Conservation (phyloP, 2,888 invertebrate genomes). For the Heliconius aoede region DNA sequence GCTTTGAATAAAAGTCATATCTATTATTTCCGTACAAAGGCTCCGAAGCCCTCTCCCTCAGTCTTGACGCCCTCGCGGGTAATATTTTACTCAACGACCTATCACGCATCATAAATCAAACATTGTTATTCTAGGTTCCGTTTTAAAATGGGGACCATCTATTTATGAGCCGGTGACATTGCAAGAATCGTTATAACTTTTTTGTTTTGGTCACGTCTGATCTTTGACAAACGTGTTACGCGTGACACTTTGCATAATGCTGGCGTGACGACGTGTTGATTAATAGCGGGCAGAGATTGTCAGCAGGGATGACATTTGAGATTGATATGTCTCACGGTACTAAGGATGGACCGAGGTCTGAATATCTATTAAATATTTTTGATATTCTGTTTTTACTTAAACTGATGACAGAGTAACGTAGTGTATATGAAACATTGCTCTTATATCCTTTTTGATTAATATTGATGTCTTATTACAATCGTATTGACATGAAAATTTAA, state of each 20-base stretch:
- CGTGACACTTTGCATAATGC: conserved; percentile 36
- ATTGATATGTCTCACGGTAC: conserved; percentile 23
- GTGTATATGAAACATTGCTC: too few species aligned
- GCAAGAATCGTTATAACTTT: conserved; percentile 55
- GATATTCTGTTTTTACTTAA: background rate
- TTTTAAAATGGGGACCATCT: conserved; percentile 63
- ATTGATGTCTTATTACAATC: background rate
- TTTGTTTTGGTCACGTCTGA: conserved; percentile 53
- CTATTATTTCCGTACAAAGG: conserved; percentile 27
- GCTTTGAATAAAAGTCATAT: conserved; percentile 34
- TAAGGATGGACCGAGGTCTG: background rate
- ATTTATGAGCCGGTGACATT: conserved; percentile 73
- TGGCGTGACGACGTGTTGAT: conserved; percentile 41
- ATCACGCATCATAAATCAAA: conserved; percentile 72
- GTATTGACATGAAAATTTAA: background rate
- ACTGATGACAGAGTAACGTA: background rate
- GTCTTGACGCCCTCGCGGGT: conserved; percentile 50
- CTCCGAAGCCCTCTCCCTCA: conserved; percentile 38
- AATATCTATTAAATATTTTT: background rate
- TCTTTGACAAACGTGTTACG: conserved; percentile 42
- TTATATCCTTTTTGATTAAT: background rate
- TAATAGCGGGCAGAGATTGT: conserved; percentile 41
- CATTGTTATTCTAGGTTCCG: conserved; percentile 58
- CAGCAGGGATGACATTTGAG: conserved; percentile 1
- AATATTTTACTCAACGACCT: conserved; percentile 64